Base-by-base conservation (phyloP, 2,888 invertebrate genomes). In the Brenthis daphne region DNA sequence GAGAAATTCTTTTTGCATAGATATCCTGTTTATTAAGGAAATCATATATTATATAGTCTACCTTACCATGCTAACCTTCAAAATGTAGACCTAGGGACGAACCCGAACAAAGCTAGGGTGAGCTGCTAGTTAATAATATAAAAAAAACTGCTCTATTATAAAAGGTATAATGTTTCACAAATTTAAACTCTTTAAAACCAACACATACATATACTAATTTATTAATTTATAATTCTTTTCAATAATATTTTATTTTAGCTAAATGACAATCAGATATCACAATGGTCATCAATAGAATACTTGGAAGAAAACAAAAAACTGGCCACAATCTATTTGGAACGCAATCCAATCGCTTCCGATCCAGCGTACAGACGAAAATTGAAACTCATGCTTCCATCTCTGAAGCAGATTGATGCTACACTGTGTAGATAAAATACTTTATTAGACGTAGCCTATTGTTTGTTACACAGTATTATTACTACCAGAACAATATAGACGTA, bases 351-450 rank as follows among this genome's bases (percentile, higher is more conserved):
- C 1, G 95, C 96, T 0, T 93, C 94, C 51, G 98, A 93, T 92
- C 94, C 97, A 0, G 96, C 96, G 77, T 99, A 99, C 86, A 92
- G 99, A 67, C 94, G 98, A 77, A 99, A 99, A 88, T 93, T 99
- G 56, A 98, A 97, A 88, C 89, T 99, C 68, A 94, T 96, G 1
- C 90, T 99, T 24, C 99, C 99, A 0, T 95, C 95, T 79, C 89
- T 99, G 43, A 94, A 94, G 70, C 99, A 99, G 89, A 97, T 99
- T 77, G 99, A 99, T 93, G 99, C 99, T 11, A 99, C 99, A 11
- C 88, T 98, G 79, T 98, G 98, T 93, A 95, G 95, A 93, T 95
- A 93, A 94, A 84, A 83, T 56, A 56, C 57, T 60, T 55, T 65
- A 33, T 24, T 37, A 61, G 13, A 48, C 53, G 51, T 64, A 68